Base-by-base conservation (phyloP, 2,888 invertebrate genomes). In the Plagodis pulveraria region DNA sequence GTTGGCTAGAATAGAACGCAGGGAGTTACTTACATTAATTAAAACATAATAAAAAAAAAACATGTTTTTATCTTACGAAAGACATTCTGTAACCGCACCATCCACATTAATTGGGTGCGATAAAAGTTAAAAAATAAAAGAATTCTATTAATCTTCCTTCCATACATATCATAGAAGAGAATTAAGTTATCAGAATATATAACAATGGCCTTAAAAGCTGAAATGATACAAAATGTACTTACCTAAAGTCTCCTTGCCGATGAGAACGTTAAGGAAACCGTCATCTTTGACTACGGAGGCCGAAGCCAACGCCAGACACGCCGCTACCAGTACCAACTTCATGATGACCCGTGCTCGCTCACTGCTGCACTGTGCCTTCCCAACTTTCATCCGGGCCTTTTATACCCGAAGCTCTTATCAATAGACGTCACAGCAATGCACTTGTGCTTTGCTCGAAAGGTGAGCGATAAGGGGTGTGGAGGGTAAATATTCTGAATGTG, bases 241-340 rank as follows among this genome's bases (percentile, higher is more conserved):
- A 92, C 91, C 83, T 70, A 91, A 63, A 34, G 53, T 71, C 9
- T 88, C 88, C 70, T 85, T 90, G 54, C 87, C 89, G 58, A 91
- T 81, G 60, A 77, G 9, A 44, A 77, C 65, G 52, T 71, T 71
- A 43, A 65, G 61, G 46, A 66, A 49, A 61, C 45, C 56, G 62
- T 83, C 86, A 68, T 87, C 85, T 51, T 82, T 83, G 74, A 90
- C 75, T 60, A 81, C 81, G 58, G 80, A 76, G 59, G 89, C 90
- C 63, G 87, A 73, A 62, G 86, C 89, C 71, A 84, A 62, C 58
- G 80, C 82, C 71, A 85, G 62, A 48, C 79, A 60, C 50, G 83
- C 77, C 63, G 83, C 80, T 64, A 87, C 66, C 62, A 85, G 58
- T 40, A 89, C 61, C 61, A 84, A 69, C 82, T 73, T 85, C 87